Conservation (phyloP, 2,888 invertebrate species). For the Masnerella sp. region DNA sequence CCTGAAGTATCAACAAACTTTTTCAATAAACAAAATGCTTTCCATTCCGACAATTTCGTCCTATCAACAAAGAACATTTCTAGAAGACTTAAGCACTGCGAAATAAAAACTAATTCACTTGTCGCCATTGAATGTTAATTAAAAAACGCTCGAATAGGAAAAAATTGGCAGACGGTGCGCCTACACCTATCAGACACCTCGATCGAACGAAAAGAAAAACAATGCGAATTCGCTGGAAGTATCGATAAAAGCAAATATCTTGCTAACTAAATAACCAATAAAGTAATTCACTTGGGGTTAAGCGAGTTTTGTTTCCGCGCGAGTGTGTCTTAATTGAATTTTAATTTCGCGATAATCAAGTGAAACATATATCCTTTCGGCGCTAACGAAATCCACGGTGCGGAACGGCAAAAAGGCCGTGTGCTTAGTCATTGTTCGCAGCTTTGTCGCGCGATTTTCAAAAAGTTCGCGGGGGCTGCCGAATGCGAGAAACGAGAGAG, state of each 20-base stretch:
- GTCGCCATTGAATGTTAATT: neutral
- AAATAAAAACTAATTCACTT: conserved; percentile 6
- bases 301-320: conserved; percentile 4
- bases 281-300: conserved; percentile 3
- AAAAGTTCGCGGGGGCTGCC: conserved; percentile 64
- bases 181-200: conserved; percentile 1
- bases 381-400: no score
- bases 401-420: neutral
- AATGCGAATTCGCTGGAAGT: neutral
- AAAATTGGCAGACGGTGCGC: neutral
- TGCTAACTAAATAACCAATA: conserved; percentile 18
- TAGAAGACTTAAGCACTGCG: neutral
- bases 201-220: conserved; percentile 11
- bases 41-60: no score
- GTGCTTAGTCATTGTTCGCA: conserved; percentile 13
- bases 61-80: no score
- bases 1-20: no score
- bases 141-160: neutral
- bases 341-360: conserved; percentile 29
- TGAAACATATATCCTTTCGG: conserved; percentile 16
- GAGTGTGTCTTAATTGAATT: conserved; percentile 24
- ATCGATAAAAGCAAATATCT: conserved; percentile 20
- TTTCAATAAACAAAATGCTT: no score
- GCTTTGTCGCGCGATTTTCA: conserved; percentile 61
- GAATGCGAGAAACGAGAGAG: conserved; percentile 65